These are phyloP conservation scores for Urocolius indicus DNA, from an alignment of 2,113 vertebrate species.

Conservation along the genomic window DNA sequence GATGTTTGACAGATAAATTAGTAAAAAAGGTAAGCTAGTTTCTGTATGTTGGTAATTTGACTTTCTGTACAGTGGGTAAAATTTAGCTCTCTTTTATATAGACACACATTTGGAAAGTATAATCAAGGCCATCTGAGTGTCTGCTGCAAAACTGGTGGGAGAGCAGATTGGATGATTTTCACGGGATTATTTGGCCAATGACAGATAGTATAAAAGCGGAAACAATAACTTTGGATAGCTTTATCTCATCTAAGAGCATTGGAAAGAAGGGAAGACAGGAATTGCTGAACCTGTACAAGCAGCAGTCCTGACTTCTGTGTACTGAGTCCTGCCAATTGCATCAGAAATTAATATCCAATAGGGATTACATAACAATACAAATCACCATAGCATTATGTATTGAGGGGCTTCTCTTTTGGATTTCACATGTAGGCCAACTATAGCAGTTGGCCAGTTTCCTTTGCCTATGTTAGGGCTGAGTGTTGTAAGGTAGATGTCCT, in stretches of 20 bases:
- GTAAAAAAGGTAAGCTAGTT: neutral
- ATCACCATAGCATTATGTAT: neutral
- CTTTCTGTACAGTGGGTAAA: neutral
- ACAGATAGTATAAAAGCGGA: neutral
- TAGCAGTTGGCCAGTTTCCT: neutral
- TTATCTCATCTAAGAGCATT: neutral
- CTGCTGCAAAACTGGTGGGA: neutral
- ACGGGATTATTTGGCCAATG: neutral
- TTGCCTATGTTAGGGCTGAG: neutral
- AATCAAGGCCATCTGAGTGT: neutral
- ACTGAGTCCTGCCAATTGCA: neutral
- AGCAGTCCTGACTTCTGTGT: neutral
- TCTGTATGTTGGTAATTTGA: neutral
- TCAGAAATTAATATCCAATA: neutral
- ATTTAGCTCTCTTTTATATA: neutral
- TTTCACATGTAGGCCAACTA: neutral
- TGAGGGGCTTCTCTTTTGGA: neutral
- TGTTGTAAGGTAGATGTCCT: neutral
- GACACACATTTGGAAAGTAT: neutral
- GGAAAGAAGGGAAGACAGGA: neutral
- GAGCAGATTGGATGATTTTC: neutral
- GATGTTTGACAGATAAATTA: neutral
- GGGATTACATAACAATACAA: neutral
- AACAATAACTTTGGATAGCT: neutral
- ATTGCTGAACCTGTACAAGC: neutral